These are phyloP conservation scores for Pollimyrus isidori DNA, from an alignment of 2,113 vertebrate genomes.

Conservation along the genomic window DNA sequence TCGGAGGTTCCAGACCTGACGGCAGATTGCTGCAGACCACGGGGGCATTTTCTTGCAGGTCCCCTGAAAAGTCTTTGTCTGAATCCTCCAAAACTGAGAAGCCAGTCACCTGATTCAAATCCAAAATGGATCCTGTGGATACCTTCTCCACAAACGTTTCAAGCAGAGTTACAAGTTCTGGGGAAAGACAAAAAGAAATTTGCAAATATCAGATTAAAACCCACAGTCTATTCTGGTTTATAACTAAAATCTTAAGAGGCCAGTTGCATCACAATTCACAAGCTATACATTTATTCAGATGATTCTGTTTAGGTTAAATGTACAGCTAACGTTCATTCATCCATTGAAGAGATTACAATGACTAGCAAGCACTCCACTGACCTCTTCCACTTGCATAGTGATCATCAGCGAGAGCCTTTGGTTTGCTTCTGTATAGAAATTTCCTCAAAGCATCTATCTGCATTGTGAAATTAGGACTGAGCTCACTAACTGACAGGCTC, in stretches of 20 bases:
- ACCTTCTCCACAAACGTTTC: background rate
- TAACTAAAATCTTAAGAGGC: background rate
- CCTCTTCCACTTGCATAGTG: background rate
- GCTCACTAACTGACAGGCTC: background rate
- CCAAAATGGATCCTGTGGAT: background rate
- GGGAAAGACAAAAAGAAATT: background rate
- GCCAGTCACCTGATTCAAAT: background rate
- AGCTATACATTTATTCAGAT: background rate
- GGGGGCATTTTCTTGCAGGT: background rate
- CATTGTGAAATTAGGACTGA: background rate
- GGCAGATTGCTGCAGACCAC: background rate
- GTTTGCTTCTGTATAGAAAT: background rate
- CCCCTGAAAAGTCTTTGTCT: background rate
- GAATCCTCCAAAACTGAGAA: background rate
- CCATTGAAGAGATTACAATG: background rate
- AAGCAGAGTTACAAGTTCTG: slow-evolving; percentile 1
- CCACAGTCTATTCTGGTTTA: background rate
- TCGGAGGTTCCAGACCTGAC: background rate
- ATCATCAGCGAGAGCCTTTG: background rate
- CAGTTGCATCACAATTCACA: background rate
- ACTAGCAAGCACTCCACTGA: background rate
- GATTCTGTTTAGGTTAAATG: background rate
- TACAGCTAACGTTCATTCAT: background rate
- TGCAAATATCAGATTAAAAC: background rate
- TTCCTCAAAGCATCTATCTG: background rate